These are phyloP conservation scores for Chelidonichthys spinosus DNA, from an alignment of 2,797 vertebrate species.

Conservation along the genomic window DNA sequence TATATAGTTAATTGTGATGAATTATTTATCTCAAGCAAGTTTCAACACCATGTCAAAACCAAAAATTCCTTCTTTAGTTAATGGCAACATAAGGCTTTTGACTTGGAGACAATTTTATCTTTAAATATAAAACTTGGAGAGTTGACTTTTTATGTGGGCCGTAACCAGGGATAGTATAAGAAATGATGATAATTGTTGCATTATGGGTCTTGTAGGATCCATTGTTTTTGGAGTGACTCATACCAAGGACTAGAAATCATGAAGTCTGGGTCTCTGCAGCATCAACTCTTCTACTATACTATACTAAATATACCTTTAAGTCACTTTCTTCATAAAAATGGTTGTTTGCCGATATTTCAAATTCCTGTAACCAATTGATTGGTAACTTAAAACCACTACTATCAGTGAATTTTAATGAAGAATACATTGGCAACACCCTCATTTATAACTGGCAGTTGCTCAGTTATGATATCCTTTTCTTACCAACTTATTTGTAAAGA, in stretches of 20 bases:
- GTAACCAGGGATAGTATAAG: background rate
- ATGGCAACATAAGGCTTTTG: no score
- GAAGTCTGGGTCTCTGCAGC: background rate
- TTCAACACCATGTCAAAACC: background rate
- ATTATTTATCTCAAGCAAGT: background rate
- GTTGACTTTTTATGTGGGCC: no score
- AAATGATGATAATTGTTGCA: background rate
- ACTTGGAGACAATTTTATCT: no score
- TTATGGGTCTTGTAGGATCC: slow-evolving; percentile 4
- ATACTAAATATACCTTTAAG: background rate
- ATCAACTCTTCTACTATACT: background rate
- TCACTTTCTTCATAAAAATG: background rate
- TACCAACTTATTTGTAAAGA: background rate
- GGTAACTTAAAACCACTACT: background rate
- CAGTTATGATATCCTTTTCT: background rate
- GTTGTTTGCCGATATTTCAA: background rate
- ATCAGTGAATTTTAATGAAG: background rate
- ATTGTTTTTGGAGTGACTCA: slow-evolving; percentile 1
- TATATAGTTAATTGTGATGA: background rate
- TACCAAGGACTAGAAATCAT: background rate
- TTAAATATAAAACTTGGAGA: background rate
- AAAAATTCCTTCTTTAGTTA: background rate
- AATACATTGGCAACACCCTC: no score
- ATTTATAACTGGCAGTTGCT: background rate
- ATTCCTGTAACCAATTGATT: background rate